Base-by-base conservation (phyloP, 2,888 invertebrate genomes). In the Clivina fossor region DNA sequence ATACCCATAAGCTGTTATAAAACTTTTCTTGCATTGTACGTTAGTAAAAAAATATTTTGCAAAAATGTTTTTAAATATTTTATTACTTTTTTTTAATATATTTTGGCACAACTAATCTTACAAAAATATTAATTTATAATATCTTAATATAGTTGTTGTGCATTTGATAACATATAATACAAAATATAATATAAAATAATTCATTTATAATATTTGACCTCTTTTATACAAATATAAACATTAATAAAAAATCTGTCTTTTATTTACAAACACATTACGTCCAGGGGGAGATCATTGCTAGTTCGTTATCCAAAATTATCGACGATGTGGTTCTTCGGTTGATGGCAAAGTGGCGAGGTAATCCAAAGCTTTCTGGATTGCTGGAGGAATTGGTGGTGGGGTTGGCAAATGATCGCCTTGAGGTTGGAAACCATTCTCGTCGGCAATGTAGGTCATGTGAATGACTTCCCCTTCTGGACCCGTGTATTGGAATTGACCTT, bases 361-460 rank as follows among this genome's bases (percentile, higher is more conserved):
- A 30, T 79, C 84, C 40, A 86, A 72, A 19, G 85, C 81, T 51
- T 80, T 79, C 65, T 83, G 81, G 65, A 87, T 87, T 49, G 80
- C 83, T 57, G 77, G 80, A 46, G 87, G 87, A 58, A 86, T 82
- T 58, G 86, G 86, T 32, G 85, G 86, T 20, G 86, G 78, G 1
- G 81, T 82, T 24, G 83, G 83, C 1, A 83, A 68, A 63, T 82
- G 82, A 15, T 75, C 75, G n/a, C 81, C 81, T 63, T 75, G 77
- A 5, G 85, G 83, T 68, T 83, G 82, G 76, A 77, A 85, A 44
- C 86, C 86, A 62, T 85, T 85, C 68, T 86, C 86, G 65, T 86
- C 81, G 47, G 87, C 85, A 30, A 80, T 71, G 72, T 86, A 87
- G 1, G 76, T 74, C 56, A 86, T 66, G 62, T 80, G 77, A 18